Base-by-base conservation (phyloP, 2,113 vertebrate species). In the Nerophis lumbriciformis region DNA sequence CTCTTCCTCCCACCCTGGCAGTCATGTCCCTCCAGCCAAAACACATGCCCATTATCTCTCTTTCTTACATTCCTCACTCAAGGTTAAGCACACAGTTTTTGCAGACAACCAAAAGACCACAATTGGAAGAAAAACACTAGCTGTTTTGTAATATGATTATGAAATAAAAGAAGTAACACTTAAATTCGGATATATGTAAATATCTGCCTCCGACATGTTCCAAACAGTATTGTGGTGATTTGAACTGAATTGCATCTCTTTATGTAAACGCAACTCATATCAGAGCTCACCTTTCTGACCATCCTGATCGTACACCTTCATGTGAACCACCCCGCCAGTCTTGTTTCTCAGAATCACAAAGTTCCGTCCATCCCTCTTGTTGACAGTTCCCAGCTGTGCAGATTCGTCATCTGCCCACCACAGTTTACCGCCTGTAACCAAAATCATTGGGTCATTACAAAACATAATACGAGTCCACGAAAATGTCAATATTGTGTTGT, bases 361-460 rank as follows among this genome's bases (percentile, higher is more conserved):
- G 66, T 94, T 94, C 38, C 92, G 89, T 54, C 95, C 95, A 44
- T 98, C 97, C 80, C 88, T 92, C 85, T 99, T 99, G 79, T 88
- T 94, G 14, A 95, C 94, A 0, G 93, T 98, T 56, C 97, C 96
- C 0, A 99, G 81, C 85, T 95, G 93, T 37, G 91, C 94, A 36
- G 91, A 91, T 55, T 95, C 94, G 71, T 98, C 95, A 65, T 99
- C 95, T 49, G 96, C 93, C 97, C 97, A 99, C 97, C 97, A 99
- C 6, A 99, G 88, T 73, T 95, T 97, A 57, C 92, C 92, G 81
- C 95, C 97, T 99, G 86, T 67, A 88, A 36, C 6, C 45, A 36
- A 35, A 37, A 57, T 15, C 21, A 60, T 5, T 51, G 15, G 9
- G 15, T 51, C 49, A 16, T 16, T 51, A 51, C n/a, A 51, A 51